A percentile compares a stretch with the other conserved stretches of the same genome.
phyloP scores from a whole-genome alignment of 2,888 invertebrate species.

The Hyppa rectilinea region DNA sequence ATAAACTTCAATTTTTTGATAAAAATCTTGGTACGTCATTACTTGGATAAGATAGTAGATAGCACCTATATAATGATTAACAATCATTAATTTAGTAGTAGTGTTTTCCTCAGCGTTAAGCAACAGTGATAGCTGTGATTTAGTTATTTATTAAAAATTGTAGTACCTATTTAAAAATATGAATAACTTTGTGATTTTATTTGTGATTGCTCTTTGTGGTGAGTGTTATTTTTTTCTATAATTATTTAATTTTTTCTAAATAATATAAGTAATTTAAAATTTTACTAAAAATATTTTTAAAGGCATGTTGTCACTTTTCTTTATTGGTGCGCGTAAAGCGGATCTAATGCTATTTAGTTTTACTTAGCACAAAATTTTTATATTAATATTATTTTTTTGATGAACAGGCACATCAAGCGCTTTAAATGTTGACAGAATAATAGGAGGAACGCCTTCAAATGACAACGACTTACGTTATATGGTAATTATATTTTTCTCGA shows the following conservation, averaged over 20 bases:
- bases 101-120: background rate
- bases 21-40: too few species aligned
- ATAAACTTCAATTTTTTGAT: too few species aligned
- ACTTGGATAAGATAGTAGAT: slow-evolving; percentile 24
- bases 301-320: background rate
- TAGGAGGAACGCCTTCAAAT: background rate
- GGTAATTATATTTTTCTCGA: slow-evolving; percentile 24
- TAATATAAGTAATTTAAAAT: background rate
- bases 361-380: background rate
- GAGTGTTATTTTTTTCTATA: background rate
- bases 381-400: slow-evolving; percentile 4
- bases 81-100: background rate
- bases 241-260: background rate
- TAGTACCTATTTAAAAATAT: background rate
- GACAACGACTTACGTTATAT: background rate
- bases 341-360: background rate
- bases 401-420: slow-evolving; percentile 26
- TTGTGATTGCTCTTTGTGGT: slow-evolving; percentile 39
- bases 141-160: background rate
- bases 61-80: slow-evolving; percentile 8
- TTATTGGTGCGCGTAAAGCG: background rate
- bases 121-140: background rate
- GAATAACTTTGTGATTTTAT: slow-evolving; percentile 14
- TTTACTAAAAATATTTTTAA: background rate
- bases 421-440: slow-evolving; percentile 23